Conservation (phyloP, 2,797 vertebrate species). For the Betta splendens region DNA sequence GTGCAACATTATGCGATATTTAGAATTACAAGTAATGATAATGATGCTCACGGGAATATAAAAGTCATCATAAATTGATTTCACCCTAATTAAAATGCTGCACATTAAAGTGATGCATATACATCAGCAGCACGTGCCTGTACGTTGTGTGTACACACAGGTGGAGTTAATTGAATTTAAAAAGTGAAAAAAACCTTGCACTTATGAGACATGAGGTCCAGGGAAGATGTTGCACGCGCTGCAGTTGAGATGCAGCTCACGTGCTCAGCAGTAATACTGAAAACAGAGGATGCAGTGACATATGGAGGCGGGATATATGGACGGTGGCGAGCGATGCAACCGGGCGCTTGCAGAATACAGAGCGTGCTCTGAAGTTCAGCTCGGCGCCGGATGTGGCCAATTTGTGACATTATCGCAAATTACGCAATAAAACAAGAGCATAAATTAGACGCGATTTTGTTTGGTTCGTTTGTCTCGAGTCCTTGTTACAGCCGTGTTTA, state of each 20-base stretch:
- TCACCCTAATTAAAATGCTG: conserved; percentile 52
- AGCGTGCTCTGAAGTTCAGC: neutral
- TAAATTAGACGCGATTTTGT: conserved; percentile 11
- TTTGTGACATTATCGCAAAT: neutral
- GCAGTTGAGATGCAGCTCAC: conserved; percentile 52
- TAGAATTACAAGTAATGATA: conserved; percentile 28
- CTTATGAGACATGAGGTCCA: conserved; percentile 67
- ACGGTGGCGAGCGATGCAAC: conserved; percentile 6
- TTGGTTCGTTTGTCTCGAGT: conserved; percentile 4
- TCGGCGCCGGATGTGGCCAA: neutral
- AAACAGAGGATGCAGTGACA: conserved; percentile 30
- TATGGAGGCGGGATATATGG: conserved; percentile 23
- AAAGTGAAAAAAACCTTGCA: too few relatives aligned
- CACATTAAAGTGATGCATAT: conserved; percentile 29
- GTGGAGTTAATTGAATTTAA: neutral
- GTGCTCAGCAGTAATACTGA: conserved; percentile 21
- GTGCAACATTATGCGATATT: conserved; percentile 4
- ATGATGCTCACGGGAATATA: conserved; percentile 26
- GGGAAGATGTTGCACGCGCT: conserved; percentile 52
- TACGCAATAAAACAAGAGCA: neutral
- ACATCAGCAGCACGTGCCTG: conserved; percentile 1
- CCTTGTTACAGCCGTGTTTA: neutral
- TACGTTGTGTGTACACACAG: neutral
- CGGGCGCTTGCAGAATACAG: neutral
- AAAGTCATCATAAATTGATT: conserved; percentile 50